A percentile compares a stretch with the other conserved stretches of the same genome.
These are phyloP conservation scores for Xanthorhoe spadicearia DNA, from an alignment of 2,888 invertebrate genomes.

Conservation along the genomic window DNA sequence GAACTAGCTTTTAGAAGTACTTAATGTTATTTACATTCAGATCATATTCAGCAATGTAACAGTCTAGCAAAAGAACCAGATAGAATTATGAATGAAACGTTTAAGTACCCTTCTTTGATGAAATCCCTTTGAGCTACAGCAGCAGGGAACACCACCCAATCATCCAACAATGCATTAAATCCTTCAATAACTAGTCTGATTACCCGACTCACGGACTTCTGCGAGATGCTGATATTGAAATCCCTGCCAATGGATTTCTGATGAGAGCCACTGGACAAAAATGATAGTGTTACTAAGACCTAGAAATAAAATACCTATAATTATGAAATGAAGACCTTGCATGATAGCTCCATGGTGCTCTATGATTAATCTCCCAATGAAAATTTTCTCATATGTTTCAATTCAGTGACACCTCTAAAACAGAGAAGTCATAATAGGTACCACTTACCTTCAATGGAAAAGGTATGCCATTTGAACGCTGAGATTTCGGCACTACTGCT, in stretches of 20 bases:
- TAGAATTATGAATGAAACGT: too few relatives aligned
- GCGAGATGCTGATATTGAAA: slow-evolving; percentile 63
- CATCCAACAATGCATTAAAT: slow-evolving; percentile 58
- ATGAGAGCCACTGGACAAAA: slow-evolving; percentile 62
- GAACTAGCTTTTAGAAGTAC: too few relatives aligned
- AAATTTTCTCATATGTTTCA: too few relatives aligned
- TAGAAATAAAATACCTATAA: slow-evolving; percentile 33
- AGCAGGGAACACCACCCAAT: slow-evolving; percentile 60
- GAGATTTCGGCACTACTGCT: slow-evolving; percentile 63
- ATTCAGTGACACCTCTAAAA: too few relatives aligned
- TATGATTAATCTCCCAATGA: too few relatives aligned
- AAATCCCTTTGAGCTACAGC: slow-evolving; percentile 54
- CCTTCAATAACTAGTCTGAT: slow-evolving; percentile 65
- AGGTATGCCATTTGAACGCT: slow-evolving; percentile 66
- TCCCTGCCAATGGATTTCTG: slow-evolving; percentile 64
- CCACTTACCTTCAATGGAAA: slow-evolving; percentile 61
- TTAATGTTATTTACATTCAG: too few relatives aligned
- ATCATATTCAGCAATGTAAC: too few relatives aligned
- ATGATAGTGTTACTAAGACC: slow-evolving; percentile 64
- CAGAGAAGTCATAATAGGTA: background rate
- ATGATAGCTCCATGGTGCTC: background rate
- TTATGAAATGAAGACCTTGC: background rate
- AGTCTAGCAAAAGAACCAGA: too few relatives aligned
- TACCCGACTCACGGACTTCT: slow-evolving; percentile 65
- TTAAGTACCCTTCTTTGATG: slow-evolving; percentile 68